Base-by-base conservation (phyloP, 2,113 vertebrate genomes). In the Engraulis encrasicolus region DNA sequence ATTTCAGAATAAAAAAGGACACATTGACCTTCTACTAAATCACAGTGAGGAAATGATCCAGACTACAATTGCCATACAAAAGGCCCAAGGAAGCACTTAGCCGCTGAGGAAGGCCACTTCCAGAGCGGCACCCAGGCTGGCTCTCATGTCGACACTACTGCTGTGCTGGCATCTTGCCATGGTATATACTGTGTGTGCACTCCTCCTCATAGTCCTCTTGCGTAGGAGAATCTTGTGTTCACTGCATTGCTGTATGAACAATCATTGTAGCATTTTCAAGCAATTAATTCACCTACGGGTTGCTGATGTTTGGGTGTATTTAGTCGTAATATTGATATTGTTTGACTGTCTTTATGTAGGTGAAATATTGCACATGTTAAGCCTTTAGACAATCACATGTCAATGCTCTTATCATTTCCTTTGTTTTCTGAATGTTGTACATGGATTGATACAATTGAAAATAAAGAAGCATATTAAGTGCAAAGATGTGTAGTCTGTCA, bases 1-100 rank as follows among this genome's bases (percentile, higher is more conserved):
- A 91, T 87, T 90, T 87, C 86, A 86, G 86, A 90, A 91, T 89
- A 87, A 90, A 87, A 90, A 92, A 86, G 81, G 84, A 91, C 90
- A 89, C 87, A 90, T 85, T 92, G 91, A 90, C 87, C 85, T 92
- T 93, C 91, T 91, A 90, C 86, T 92, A 92, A 91, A 91, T 90
- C 88, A 78, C 84, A 87, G 87, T 85, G 88, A 91, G 91, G 91
- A 87, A 88, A 87, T 88, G 89, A 49, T 78, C 80, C 49, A 61
- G 19, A 77, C 34, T 71, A 23, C 66, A 74, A 74, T 74, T 74
- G 66, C 66, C 27, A 14, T 17, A 74, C 66, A 36, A 74, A n/a
- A 34, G 66, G 66, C 66, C 23, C 5, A 14, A 34, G 66, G 66
- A 74, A 34, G 66, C 66, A 74, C 66, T 74, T 74, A 74, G 66